Evolutionary conservation across 2,888 invertebrate species (phyloP).

Genomic region (Agrochola lychnidis): DNA sequence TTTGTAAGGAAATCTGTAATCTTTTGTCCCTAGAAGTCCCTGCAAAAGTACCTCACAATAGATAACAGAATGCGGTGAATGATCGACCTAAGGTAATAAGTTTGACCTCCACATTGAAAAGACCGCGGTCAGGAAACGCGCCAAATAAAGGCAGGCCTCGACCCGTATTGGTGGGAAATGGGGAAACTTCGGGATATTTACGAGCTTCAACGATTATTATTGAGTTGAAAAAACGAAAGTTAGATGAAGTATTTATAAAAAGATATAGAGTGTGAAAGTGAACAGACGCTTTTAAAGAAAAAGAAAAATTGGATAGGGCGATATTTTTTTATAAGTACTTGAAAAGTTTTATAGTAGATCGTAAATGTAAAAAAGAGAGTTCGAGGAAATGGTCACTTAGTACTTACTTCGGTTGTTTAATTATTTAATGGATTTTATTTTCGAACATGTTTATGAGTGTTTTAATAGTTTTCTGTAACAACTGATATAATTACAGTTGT

Average conservation of each 20-base stretch:
- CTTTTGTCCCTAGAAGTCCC: neutral
- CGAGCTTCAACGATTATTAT: slow-evolving; percentile 63
- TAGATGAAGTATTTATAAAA: slow-evolving; percentile 2
- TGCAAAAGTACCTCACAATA: slow-evolving; percentile 17
- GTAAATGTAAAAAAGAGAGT: neutral
- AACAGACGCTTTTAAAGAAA: neutral
- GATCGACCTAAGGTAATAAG: slow-evolving; percentile 52
- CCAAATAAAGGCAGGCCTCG: slow-evolving; percentile 67
- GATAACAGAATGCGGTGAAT: slow-evolving; percentile 31
- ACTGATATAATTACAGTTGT: neutral
- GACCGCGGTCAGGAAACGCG: slow-evolving; percentile 71
- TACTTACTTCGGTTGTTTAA: neutral
- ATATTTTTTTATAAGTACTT: neutral
- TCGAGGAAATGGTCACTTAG: neutral
- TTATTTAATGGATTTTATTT: neutral
- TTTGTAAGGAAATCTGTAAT: neutral
- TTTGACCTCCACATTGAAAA: slow-evolving; percentile 64
- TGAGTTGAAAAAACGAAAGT: slow-evolving; percentile 55
- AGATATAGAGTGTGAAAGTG: slow-evolving; percentile 12
- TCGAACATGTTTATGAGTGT: neutral
- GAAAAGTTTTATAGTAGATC: neutral
- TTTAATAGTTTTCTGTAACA: neutral
- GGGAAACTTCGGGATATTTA: slow-evolving; percentile 66
- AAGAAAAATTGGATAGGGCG: neutral
- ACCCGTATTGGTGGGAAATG: slow-evolving; percentile 67